Base-by-base conservation (phyloP, 2,113 vertebrate species). In the Seriola aureovittata region DNA sequence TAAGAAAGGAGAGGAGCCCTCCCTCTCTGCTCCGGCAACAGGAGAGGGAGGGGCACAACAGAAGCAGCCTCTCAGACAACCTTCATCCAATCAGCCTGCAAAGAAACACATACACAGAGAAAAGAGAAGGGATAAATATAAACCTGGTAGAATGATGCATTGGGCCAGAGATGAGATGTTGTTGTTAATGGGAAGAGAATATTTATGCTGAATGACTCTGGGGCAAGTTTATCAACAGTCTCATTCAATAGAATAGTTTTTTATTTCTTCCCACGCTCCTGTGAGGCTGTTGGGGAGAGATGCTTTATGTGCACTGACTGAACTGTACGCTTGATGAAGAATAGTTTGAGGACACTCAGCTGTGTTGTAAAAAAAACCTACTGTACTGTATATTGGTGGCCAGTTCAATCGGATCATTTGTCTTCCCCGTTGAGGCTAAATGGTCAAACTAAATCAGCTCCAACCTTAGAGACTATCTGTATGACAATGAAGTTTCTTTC, bases 111-210 rank as follows among this genome's bases (percentile, higher is more conserved):
- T 29, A 14, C 21, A 25, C 63, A 44, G 38, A 65, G 63, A 29
- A 29, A 25, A 57, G 50, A 52, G 5, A 64, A 64, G 36, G 12
- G 10, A 44, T 44, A 23, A 6, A 44, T 25, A 6, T 44, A 65
- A 44, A 16, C 14, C 21, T 11, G 6, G 38, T 29, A 42, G 23
- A 57, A 29, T 67, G 42, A 48, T 48, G 42, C 40, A 29, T 9
- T 46, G 40, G 34, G 13, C 38, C 13, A 25, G 38, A 46, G 63
- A 66, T 46, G n/a, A 66, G 63, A 25, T 16, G 40, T 23, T 66
- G 38, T 66, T 42, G 36, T 64, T 67, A 67, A 67, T 67, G n/a
- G 40, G 16, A 23, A 48, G 64, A 42, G 21, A 48, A 46, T 46
- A 67, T 67, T 23, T 48, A 29, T 29, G 64, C n/a, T 8, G 8